These are phyloP conservation scores for Drosophila longiperda DNA, from an alignment of 2,888 invertebrate genomes.

Conservation along the genomic window DNA sequence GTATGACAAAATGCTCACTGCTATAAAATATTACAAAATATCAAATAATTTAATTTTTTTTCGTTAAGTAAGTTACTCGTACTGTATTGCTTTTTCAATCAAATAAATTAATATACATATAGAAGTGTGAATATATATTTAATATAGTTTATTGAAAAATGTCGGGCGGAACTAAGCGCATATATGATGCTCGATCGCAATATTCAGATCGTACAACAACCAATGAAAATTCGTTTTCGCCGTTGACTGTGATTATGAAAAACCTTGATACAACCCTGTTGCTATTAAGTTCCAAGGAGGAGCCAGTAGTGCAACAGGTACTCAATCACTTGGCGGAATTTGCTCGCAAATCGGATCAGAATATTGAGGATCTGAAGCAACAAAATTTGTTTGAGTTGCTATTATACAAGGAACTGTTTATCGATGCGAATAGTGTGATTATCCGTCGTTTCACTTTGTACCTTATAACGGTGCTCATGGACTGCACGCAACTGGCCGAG, in stretches of 20 bases:
- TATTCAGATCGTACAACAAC: slow-evolving; percentile 71
- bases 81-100: slow-evolving; percentile 21
- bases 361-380: slow-evolving; percentile 63
- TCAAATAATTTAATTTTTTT: too few relatives aligned
- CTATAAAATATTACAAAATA: not conserved
- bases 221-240: slow-evolving; percentile 61
- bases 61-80: not conserved
- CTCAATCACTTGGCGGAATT: slow-evolving; percentile 76
- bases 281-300: slow-evolving; percentile 73
- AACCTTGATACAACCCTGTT: slow-evolving; percentile 68
- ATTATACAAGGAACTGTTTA: slow-evolving; percentile 65
- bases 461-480: slow-evolving; percentile 68
- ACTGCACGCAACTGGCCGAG: slow-evolving; percentile 66
- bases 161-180: slow-evolving; percentile 50
- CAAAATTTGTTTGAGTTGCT: slow-evolving; percentile 64
- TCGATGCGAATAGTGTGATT: slow-evolving; percentile 52
- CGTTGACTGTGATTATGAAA: slow-evolving; percentile 56
- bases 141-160: slow-evolving; percentile 27
- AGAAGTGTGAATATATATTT: not conserved
- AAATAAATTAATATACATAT: slow-evolving; percentile 2
- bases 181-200: slow-evolving; percentile 60
- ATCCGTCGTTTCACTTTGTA: slow-evolving; percentile 72
- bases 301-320: slow-evolving; percentile 63
- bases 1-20: not conserved
- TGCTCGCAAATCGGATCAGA: slow-evolving; percentile 66